These are phyloP conservation scores for Drosophila melanica DNA, from an alignment of 1,140 invertebrate genomes.

Conservation along the genomic window DNA sequence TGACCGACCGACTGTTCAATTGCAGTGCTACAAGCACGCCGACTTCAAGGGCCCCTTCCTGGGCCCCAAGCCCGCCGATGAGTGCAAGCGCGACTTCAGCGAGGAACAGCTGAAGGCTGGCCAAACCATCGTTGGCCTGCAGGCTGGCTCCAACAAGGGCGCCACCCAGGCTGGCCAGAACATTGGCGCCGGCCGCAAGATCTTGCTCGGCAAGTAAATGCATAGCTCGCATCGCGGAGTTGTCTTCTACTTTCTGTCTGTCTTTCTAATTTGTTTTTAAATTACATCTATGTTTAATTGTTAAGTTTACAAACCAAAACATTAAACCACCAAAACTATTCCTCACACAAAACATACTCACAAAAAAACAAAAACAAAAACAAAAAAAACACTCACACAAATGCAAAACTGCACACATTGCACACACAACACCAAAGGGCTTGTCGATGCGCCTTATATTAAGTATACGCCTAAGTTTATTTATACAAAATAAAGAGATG, in stretches of 20 bases:
- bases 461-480: slow-evolving; percentile 80
- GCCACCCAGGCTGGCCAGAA: slow-evolving; percentile 96
- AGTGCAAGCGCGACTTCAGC: slow-evolving; percentile 95
- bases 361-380: slow-evolving; percentile 39
- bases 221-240: not conserved
- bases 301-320: slow-evolving; percentile 42
- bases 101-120: slow-evolving; percentile 96
- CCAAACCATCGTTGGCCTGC: slow-evolving; percentile 95
- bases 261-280: slow-evolving; percentile 36
- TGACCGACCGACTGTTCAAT: not conserved
- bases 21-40: slow-evolving; percentile 93
- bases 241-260: slow-evolving; percentile 25
- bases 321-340: slow-evolving; percentile 64
- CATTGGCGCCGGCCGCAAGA: slow-evolving; percentile 95
- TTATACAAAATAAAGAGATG: slow-evolving; percentile 74
- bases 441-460: slow-evolving; percentile 62
- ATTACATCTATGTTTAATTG: slow-evolving; percentile 41
- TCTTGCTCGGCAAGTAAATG: slow-evolving; percentile 93
- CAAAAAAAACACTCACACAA: slow-evolving; percentile 53
- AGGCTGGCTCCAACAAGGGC: slow-evolving; percentile 98
- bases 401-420: slow-evolving; percentile 32
- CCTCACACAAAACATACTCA: slow-evolving; percentile 55
- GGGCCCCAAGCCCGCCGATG: slow-evolving; percentile 95
- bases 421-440: slow-evolving; percentile 55
- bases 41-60: slow-evolving; percentile 95